These are phyloP conservation scores for Hydrochoerus hydrochaeris DNA, from an alignment of 2,113 vertebrate genomes.

Conservation along the genomic window DNA sequence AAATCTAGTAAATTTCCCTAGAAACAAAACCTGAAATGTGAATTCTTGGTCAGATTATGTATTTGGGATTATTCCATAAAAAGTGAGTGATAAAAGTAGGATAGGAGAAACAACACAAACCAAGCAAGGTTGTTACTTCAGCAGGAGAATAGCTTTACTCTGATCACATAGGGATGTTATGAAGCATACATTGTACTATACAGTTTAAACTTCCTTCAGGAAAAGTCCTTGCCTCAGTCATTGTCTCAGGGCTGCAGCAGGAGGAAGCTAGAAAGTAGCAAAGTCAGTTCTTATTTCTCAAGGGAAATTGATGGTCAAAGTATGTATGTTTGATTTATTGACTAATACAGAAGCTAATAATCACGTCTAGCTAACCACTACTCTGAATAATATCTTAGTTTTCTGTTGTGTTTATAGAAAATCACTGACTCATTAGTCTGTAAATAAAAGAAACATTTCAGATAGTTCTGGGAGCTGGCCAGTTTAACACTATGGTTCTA, in stretches of 20 bases:
- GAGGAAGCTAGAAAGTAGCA: background rate
- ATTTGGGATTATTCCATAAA: background rate
- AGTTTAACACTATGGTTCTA: background rate
- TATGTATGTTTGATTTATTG: background rate
- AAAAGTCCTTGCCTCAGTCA: background rate
- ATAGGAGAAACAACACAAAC: background rate
- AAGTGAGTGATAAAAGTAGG: background rate
- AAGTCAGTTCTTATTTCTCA: rapidly evolving
- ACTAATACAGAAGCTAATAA: background rate
- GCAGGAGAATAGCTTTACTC: background rate
- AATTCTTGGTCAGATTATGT: background rate
- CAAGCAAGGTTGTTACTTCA: rapidly evolving
- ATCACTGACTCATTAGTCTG: background rate
- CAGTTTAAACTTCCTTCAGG: too few relatives aligned
- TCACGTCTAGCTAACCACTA: background rate
- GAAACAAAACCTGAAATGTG: background rate
- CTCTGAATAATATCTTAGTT: background rate
- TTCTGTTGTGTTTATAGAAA: background rate
- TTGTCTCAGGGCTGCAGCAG: background rate
- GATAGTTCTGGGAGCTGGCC: background rate
- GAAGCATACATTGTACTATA: too few relatives aligned
- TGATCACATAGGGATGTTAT: background rate
- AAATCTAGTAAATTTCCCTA: background rate
- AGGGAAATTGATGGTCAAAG: background rate
- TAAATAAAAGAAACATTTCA: background rate